Percentiles rank a stretch among this genome's conserved stretches.
Conservation (phyloP, 2,797 vertebrate genomes). For the Sandelia bainsii region DNA sequence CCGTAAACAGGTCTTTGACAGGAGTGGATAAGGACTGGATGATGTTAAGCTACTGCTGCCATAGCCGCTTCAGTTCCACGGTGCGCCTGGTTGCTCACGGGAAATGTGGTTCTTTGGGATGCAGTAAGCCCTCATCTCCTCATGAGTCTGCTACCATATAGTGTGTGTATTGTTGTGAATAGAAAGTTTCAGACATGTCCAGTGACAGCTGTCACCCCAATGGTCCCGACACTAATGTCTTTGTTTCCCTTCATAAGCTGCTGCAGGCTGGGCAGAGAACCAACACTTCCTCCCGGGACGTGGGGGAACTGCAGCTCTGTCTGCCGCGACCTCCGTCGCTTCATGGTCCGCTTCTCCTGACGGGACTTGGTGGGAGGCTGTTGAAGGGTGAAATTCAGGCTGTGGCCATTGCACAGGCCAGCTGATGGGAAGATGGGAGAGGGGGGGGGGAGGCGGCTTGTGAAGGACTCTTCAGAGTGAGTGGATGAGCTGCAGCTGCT, state of each 20-base stretch:
- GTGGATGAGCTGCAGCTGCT: conserved; percentile 92
- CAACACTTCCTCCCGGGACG: conserved; percentile 75
- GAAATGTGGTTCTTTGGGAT: conserved; percentile 70
- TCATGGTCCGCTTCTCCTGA: conserved; percentile 92
- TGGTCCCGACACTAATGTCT: conserved; percentile 91
- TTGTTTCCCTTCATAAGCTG: conserved; percentile 97
- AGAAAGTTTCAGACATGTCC: conserved; percentile 88
- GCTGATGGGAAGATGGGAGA: conserved; percentile 79
- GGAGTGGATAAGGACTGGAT: conserved; percentile 45
- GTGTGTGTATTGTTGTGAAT: conserved; percentile 28
- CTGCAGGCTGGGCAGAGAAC: conserved; percentile 91
- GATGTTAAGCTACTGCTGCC: conserved; percentile 73
- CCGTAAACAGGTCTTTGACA: conserved; percentile 92
- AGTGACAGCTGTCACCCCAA: conserved; percentile 91
- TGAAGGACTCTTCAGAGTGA: conserved; percentile 93
- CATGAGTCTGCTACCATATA: conserved; percentile 46
- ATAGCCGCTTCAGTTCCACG: conserved; percentile 79
- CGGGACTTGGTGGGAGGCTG: conserved; percentile 87
- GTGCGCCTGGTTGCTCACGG: conserved; percentile 53
- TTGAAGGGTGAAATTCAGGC: conserved; percentile 75
- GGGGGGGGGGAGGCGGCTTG: conserved; percentile 87
- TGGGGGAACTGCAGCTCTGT: conserved; percentile 80
- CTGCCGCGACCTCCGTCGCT: conserved; percentile 89
- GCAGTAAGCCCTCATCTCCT: conserved; percentile 43
- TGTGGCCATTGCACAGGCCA: conserved; percentile 89